Base-by-base conservation (phyloP, 2,888 invertebrate species). In the Camponotus fellah region DNA sequence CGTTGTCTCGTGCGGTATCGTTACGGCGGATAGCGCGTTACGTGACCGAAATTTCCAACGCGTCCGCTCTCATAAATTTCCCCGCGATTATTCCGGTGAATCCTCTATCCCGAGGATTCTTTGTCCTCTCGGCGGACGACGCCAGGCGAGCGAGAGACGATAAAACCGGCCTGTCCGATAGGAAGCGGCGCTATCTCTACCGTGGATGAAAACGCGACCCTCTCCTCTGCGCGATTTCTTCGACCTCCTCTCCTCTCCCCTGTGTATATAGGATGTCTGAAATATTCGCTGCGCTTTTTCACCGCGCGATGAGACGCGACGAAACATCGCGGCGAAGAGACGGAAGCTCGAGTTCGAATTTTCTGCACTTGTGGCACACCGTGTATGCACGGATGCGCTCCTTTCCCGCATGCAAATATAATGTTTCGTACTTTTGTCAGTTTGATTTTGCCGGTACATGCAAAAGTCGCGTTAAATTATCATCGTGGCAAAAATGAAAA, bases 1-100 rank as follows among this genome's bases (percentile, higher is more conserved):
- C 83, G 81, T 84, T 81, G 77, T 82, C 64, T 66, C 82, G 82
- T 34, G 72, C 83, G 80, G 56, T 81, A 86, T 84, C 82, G 53
- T 53, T 76, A 64, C 60, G 81, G 77, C 34, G 84, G 84, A 83
- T 83, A 83, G 80, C 82, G 76, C 74, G 75, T 84, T 90, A 88
- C 91, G 90, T 90, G 91, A 90, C 87, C 75, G 76, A 87, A 89
- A 90, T 89, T 87, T 87, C 65, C 83, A 85, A 90, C 84, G 66
- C 60, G 58, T 53, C 49, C 72, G 21, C 80, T 83, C 80, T 85
- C 85, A 86, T 86, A 88, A 88, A 90, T 90, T 88, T 64, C 60
- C 0, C 49, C 65, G 26, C 82, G 85, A 87, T 86, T 88, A 84
- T 85, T 87, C 90, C 53, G 58, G 68, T 53, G 71, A 49, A 80